Evolutionary conservation across 2,888 invertebrate genomes (phyloP), one percentile per base, ranked within the genome.

Genomic region (Lycaena phlaeas): DNA sequence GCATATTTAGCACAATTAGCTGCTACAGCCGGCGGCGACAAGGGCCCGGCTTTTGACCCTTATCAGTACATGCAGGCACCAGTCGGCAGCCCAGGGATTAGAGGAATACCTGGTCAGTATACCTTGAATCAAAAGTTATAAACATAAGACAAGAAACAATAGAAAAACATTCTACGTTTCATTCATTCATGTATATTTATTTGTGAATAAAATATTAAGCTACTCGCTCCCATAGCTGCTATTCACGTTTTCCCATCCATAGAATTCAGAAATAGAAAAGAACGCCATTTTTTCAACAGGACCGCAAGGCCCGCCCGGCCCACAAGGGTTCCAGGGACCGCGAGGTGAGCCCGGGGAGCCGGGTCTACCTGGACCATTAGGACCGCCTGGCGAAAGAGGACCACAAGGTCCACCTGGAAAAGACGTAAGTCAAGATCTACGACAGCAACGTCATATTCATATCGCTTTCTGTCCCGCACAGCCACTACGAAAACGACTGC

Each of bases 311-410:
- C 81, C 82, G 1, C 78, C 81, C 1, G 85, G 85, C 1, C 91
- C 93, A 0, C 92, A 92, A 72, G 95, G 95, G 9, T 94, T 94
- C 52, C 93, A 94, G 81, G 94, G 95, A 2, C 86, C 88, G 10
- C 86, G 94, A 46, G 95, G 95, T 30, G 92, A 93, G 51, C 78
- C 92, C 1, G 94, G 94, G 1, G 94, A 94, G 63, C 85, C 89
- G 1, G 93, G 93, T 0, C 66, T 88, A 5, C 75, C 86, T 0
- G 92, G 92, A 7, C 82, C 87, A 1, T 68, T 87, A 5, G 95
- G 95, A 7, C 73, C 88, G 2, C 72, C 86, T 0, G 93, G 92
- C 0, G 86, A 89, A 45, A 77, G 91, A 57, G 93, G 93, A 44
- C 78, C 89, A 2, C 88, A 88, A 36, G 93, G 93, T 40, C 66